Percentiles rank a stretch among this genome's conserved stretches.
phyloP scores from a whole-genome alignment of 2,888 invertebrate species.

The Philereme vetulata region DNA sequence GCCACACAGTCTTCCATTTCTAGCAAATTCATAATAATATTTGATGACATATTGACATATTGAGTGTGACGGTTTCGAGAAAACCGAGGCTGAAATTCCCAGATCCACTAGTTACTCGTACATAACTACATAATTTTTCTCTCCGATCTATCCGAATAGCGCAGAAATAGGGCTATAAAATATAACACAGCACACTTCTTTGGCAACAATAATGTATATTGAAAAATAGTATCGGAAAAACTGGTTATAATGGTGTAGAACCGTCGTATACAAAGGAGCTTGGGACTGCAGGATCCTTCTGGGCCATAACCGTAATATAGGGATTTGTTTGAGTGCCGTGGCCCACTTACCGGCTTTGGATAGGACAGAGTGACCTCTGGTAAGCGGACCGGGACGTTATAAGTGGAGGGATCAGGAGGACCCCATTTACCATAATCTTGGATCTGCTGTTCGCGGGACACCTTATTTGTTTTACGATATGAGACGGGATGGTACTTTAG shows the following conservation, averaged over 20 bases:
- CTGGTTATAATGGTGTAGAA: constrained; percentile 52
- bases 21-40: not conserved
- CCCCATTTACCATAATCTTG: constrained; percentile 69
- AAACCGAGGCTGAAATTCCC: constrained; percentile 26
- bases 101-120: constrained; percentile 24
- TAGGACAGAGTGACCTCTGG: constrained; percentile 53
- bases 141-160: constrained; percentile 28
- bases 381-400: constrained; percentile 59
- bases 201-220: constrained; percentile 44
- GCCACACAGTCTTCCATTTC: not conserved
- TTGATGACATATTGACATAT: not conserved
- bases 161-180: constrained; percentile 35
- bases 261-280: constrained; percentile 57
- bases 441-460: constrained; percentile 40
- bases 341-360: constrained; percentile 68
- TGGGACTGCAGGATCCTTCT: constrained; percentile 46
- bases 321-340: constrained; percentile 68
- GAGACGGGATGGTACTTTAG: constrained; percentile 26
- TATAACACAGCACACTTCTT: constrained; percentile 32
- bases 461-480: constrained; percentile 41
- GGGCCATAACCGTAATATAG: constrained; percentile 70
- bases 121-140: constrained; percentile 31
- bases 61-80: constrained; percentile 4
- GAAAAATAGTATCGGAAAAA: constrained; percentile 55
- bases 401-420: constrained; percentile 61